Percentiles rank a stretch among this genome's conserved stretches.
phyloP scores from a whole-genome alignment of 2,113 vertebrate genomes.

The Taxidea taxus region DNA sequence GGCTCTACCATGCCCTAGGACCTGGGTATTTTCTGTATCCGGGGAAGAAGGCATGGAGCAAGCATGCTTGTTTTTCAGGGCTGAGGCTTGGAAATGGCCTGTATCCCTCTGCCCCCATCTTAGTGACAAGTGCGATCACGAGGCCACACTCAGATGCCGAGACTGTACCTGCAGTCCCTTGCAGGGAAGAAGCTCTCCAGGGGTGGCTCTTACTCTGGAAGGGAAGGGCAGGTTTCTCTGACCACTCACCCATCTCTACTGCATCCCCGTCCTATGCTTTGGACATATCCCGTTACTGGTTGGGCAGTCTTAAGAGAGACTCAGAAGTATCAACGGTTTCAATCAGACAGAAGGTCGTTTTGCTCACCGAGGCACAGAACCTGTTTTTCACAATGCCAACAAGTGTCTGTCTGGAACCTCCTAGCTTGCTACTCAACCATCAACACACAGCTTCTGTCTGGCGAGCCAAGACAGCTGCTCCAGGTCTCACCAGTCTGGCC shows the following conservation, averaged over 20 bases:
- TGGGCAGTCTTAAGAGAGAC: neutral
- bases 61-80: neutral
- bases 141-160: neutral
- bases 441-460: neutral
- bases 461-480: neutral
- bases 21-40: neutral
- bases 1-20: neutral
- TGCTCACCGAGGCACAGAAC: neutral
- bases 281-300: neutral
- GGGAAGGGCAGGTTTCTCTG: neutral
- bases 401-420: neutral
- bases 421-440: neutral
- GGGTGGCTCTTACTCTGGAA: neutral
- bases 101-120: neutral
- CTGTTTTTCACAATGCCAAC: neutral
- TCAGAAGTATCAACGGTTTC: neutral
- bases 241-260: neutral
- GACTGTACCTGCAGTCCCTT: neutral
- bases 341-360: neutral
- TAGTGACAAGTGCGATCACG: neutral
- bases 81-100: neutral
- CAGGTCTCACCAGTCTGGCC: neutral
- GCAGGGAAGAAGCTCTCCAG: neutral
- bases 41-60: neutral
- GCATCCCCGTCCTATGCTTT: neutral